Evolutionary conservation across 2,888 invertebrate species (phyloP), one percentile per base, ranked within the genome.

Genomic region (Scaptomyza parva): DNA sequence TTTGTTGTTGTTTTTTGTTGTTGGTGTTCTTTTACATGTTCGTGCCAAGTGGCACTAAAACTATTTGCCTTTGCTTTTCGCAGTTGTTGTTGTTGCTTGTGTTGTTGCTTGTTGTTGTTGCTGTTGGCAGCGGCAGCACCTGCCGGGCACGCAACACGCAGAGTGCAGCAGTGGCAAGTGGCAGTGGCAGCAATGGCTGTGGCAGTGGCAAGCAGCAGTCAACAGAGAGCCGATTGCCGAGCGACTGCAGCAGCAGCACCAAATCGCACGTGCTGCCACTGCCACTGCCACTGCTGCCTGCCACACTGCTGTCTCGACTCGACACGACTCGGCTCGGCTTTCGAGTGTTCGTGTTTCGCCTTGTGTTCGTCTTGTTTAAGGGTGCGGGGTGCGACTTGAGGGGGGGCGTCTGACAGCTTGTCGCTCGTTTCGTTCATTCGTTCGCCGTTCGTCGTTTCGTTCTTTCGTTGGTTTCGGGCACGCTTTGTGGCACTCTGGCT

Each of bases 11-110:
- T 30, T 26, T 53, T 60, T 63, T 58, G 58, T 62, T 72, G 43
- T 72, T 30, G 75, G 69, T 65, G 76, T 70, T 76, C 66, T 86
- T 68, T 76, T 59, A 66, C 64, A 63, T 76, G 84, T 88, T 85
- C 86, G 86, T 87, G 88, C 88, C 84, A 84, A 87, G 84, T 87
- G 87, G 86, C 80, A 87, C 84, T 87, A 84, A 84, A 84, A 86
- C 87, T 85, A 78, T 87, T 83, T 86, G 81, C 70, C 86, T 74
- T 76, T 76, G 67, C 76, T 68, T 77, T 62, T 63, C 70, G 72
- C 64, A 48, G 65, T 60, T 62, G 52, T 53, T 53, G 67, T 63
- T 60, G 66, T 30, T 55, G 37, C 18, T 47, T 57, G 26, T 43
- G 53, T 33, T 44, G 50, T 30, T 40, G 52, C 33, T 20, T 47